A percentile compares a stretch with the other conserved stretches of the same genome.
phyloP scores from a whole-genome alignment of 2,888 invertebrate genomes.

The Junonia oenone region DNA sequence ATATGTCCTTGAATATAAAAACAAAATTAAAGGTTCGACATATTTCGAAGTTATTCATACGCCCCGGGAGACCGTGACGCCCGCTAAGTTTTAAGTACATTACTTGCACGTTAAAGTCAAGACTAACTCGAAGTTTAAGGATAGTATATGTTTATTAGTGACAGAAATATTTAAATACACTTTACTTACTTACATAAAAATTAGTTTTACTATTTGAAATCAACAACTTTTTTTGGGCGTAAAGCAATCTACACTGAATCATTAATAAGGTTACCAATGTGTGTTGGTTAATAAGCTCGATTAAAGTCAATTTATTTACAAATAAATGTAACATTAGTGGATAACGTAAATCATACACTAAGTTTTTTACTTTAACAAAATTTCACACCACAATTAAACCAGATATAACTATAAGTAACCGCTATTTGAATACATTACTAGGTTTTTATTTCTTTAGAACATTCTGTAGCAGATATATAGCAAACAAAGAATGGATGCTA shows the following conservation, averaged over 20 bases:
- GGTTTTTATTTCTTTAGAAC: no score
- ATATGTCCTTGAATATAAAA: constrained; percentile 74
- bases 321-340: no score
- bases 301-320: no score
- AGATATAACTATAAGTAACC: no score
- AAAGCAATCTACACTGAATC: no score
- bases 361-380: no score
- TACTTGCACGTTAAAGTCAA: constrained; percentile 1
- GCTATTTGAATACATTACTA: no score
- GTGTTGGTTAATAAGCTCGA: no score
- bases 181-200: background rate
- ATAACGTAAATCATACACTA: no score
- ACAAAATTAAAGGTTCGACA: constrained; percentile 68
- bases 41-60: constrained; percentile 66
- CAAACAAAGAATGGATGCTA: background rate
- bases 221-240: background rate
- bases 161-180: background rate
- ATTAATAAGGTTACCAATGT: no score
- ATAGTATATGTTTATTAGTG: background rate
- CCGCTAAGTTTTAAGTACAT: constrained; percentile 8
- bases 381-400: no score
- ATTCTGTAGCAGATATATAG: no score
- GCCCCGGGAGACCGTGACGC: constrained; percentile 59
- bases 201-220: background rate
- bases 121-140: background rate